These are phyloP conservation scores for Sphaerodactylus townsendi DNA, from an alignment of 2,113 vertebrate species.

Conservation along the genomic window DNA sequence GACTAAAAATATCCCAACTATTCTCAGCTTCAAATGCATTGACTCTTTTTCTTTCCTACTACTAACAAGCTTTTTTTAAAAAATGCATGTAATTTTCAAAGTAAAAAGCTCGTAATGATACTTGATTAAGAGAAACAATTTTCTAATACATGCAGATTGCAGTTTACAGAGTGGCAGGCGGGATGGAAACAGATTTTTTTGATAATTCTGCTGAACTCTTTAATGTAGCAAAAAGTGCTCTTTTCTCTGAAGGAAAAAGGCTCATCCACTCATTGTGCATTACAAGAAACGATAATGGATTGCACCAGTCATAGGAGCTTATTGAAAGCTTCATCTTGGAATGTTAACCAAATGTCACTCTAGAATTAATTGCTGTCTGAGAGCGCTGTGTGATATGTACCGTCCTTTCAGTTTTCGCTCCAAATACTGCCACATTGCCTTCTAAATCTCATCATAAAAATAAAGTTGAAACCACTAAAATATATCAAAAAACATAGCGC, in stretches of 20 bases:
- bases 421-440: constrained; percentile 6
- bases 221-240: constrained; percentile 45
- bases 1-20: background rate
- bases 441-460: constrained; percentile 23
- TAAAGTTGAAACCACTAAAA: constrained; percentile 16
- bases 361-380: constrained; percentile 52
- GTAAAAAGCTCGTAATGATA: background rate
- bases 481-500: background rate
- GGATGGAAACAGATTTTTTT: constrained; percentile 34
- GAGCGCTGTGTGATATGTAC: constrained; percentile 14
- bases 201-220: constrained; percentile 46
- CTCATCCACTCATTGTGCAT: constrained; percentile 39
- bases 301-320: constrained; percentile 47
- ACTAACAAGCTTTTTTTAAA: constrained; percentile 16
- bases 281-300: constrained; percentile 51
- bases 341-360: constrained; percentile 35
- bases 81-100: constrained; percentile 11
- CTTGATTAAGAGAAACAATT: constrained; percentile 52
- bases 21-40: background rate
- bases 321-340: constrained; percentile 56
- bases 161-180: constrained; percentile 26
- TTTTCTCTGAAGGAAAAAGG: constrained; percentile 26
- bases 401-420: background rate
- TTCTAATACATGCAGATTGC: constrained; percentile 34
- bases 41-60: background rate